Percentiles rank a stretch among this genome's conserved stretches.
These are phyloP conservation scores for Laothoe populi DNA, from an alignment of 2,888 invertebrate genomes.

Conservation along the genomic window DNA sequence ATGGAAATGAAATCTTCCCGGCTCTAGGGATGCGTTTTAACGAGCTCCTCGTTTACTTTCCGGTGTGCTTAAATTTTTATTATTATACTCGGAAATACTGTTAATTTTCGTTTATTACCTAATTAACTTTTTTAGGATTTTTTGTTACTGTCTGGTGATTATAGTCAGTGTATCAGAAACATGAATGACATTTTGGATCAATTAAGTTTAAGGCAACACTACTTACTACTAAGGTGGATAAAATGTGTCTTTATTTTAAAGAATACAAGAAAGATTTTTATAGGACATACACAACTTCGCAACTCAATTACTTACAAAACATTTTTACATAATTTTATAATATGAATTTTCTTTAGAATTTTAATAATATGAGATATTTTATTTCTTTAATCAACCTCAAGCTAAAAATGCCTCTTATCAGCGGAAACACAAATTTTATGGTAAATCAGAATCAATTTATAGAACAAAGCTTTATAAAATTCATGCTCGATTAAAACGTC, in stretches of 20 bases:
- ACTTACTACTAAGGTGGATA: too few species aligned
- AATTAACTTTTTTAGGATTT: background rate
- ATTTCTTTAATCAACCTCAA: background rate
- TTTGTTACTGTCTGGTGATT: background rate
- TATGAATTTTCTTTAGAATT: too few species aligned
- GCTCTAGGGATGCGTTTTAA: slow-evolving; percentile 21
- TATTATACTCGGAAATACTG: background rate
- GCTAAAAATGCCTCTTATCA: background rate
- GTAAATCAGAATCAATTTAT: slow-evolving; percentile 48
- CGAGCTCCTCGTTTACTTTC: slow-evolving; percentile 11
- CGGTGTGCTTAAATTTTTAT: slow-evolving; percentile 6
- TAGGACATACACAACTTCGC: too few species aligned
- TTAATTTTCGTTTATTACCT: background rate
- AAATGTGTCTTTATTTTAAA: too few species aligned
- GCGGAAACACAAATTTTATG: slow-evolving; percentile 31
- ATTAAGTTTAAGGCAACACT: too few species aligned
- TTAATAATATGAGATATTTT: too few species aligned
- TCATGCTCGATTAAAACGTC: slow-evolving; percentile 30
- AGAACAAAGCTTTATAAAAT: slow-evolving; percentile 36
- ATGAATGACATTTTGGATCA: background rate
- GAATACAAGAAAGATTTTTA: too few species aligned
- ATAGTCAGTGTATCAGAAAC: background rate
- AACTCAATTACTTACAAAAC: too few species aligned
- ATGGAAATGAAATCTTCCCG: slow-evolving; percentile 27
- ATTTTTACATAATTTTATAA: too few species aligned